Base-by-base conservation (phyloP, 2,113 vertebrate species). In the Alexandromys fortis region DNA sequence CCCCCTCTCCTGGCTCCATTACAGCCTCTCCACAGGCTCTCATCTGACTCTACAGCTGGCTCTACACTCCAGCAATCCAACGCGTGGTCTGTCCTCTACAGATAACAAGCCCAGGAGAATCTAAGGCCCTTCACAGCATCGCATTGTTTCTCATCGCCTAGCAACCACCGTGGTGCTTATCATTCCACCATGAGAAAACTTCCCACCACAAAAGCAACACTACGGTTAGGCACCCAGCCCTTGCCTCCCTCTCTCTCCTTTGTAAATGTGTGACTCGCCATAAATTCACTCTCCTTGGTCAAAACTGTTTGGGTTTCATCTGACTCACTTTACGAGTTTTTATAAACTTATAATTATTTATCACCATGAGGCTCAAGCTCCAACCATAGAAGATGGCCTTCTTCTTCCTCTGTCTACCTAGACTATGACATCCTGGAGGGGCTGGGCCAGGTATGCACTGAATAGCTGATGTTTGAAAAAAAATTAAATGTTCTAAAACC, bases 81-180 rank as follows among this genome's bases (percentile, higher is more conserved):
- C 67, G 79, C 61, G 58, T 38, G 10, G 9, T 81, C 89, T 82
- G 49, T 89, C 72, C 67, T 47, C 91, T 16, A 47, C 38, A 90
- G 92, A 92, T 67, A 90, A 91, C 7, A 85, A 49, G 6, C 79
- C 68, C 45, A 52, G 61, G 78, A 83, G 89, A 95, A 83, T 96
- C 75, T 85, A 61, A 92, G 47, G 35, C 45, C 42, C 38, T 87
- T 95, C 68, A 83, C 4, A 90, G 68, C 45, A 79, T 96, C 70
- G 58, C 90, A 45, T 35, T 35, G 79, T 83, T 93, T 91, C 52
- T 28, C 26, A 58, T 92, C 85, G 92, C 95, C 81, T 87, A 95
- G 88, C 92, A 89, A 93, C 89, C 75, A 47, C 87, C 42, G 21
- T 21, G 10, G 75, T n/a, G 21, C 49, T 93, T 83, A 75, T 58